phyloP scores from a whole-genome alignment of 2,113 vertebrate genomes.

The Oenanthe melanoleuca region DNA sequence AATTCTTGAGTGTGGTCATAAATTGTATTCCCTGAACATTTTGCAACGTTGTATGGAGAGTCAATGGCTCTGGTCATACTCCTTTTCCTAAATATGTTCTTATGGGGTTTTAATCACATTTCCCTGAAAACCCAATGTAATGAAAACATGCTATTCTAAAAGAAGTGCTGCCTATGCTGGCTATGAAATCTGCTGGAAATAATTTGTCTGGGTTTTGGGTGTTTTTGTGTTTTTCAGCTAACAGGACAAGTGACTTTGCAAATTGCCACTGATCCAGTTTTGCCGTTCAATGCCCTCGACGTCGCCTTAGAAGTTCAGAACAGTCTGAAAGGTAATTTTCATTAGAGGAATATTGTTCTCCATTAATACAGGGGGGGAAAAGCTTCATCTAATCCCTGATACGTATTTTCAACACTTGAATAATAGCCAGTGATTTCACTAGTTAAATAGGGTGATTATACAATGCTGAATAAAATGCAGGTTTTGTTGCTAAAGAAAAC shows the following conservation, averaged over 20 bases:
- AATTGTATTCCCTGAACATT: neutral
- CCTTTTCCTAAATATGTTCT: neutral
- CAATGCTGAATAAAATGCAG: neutral
- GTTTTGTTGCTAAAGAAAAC: conserved; percentile 6
- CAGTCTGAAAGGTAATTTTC: conserved; percentile 89
- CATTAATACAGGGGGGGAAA: neutral
- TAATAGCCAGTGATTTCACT: neutral
- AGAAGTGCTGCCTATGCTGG: neutral
- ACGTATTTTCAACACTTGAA: neutral
- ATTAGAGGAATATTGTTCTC: conserved; percentile 12
- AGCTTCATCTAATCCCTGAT: neutral
- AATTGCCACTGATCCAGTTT: conserved; percentile 86
- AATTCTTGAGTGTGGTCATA: neutral
- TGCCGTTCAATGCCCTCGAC: conserved; percentile 92
- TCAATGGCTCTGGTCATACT: neutral
- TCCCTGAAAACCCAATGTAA: neutral
- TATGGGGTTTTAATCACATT: neutral
- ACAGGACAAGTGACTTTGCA: conserved; percentile 88
- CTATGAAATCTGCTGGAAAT: neutral
- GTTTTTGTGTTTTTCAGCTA: conserved; percentile 81
- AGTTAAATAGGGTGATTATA: neutral
- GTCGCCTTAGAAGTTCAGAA: conserved; percentile 91
- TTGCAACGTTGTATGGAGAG: neutral
- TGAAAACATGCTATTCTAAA: neutral
- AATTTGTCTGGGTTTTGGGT: neutral